Evolutionary conservation across 92 coral and sea anemone species (phyloP).

Genomic region (Galaxea fascicularis): DNA sequence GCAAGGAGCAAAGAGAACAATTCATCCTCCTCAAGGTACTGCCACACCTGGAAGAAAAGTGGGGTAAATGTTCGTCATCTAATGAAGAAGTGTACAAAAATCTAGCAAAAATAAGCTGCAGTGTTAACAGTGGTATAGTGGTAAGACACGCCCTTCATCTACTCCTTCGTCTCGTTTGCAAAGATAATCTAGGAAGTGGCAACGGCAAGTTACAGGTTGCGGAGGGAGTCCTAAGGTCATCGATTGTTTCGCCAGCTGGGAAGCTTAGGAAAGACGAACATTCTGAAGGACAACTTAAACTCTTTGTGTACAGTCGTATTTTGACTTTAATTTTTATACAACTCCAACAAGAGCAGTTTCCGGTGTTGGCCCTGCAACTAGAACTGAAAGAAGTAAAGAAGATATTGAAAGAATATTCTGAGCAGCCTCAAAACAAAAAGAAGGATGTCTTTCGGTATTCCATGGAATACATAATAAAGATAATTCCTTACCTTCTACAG

Average conservation of each 20-base stretch:
- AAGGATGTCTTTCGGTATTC: conserved; percentile 27
- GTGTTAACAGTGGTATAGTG: not conserved
- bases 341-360: not conserved
- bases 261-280: conserved; percentile 18
- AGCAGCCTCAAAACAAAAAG: not conserved
- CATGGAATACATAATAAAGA: conserved; percentile 11
- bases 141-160: conserved; percentile 2
- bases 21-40: not conserved
- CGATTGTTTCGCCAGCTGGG: not conserved
- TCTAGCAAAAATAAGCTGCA: conserved; percentile 6
- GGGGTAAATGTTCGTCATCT: not conserved
- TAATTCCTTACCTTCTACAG: not conserved
- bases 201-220: not conserved
- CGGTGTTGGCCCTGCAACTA: not conserved
- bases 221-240: conserved; percentile 9
- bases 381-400: conserved; percentile 15
- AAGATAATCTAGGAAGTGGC: not conserved
- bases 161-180: conserved; percentile 30
- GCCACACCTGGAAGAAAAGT: not conserved
- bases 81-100: not conserved
- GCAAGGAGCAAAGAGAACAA: not conserved
- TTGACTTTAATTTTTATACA: not conserved
- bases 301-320: conserved; percentile 34
- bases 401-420: not conserved
- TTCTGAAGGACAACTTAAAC: not conserved